Conservation (phyloP, 1,140 invertebrate genomes). For the Nymphalis io region DNA sequence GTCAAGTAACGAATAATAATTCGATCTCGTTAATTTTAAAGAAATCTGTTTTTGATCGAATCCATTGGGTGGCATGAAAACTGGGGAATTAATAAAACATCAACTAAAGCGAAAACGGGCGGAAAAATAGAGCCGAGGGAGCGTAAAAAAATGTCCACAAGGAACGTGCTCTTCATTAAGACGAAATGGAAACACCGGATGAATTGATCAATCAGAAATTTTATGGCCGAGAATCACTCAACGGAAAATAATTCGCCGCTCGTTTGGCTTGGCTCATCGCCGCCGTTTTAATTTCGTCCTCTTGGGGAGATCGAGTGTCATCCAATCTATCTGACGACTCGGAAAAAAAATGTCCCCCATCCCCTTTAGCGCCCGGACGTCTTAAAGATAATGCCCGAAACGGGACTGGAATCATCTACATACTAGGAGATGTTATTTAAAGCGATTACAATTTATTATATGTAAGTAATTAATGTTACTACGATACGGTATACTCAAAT, state of each 20-base stretch:
- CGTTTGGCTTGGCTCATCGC: conserved; percentile 74
- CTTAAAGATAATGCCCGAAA: conserved; percentile 60
- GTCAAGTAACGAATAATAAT: not conserved
- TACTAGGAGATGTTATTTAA: not conserved
- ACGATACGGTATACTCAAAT: not conserved
- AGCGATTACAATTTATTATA: not conserved
- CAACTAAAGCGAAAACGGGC: conserved; percentile 70
- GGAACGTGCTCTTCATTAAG: conserved; percentile 75
- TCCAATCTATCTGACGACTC: conserved; percentile 76
- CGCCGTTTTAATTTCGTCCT: conserved; percentile 77
- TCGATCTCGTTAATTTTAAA: conserved; percentile 21
- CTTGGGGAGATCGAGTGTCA: conserved; percentile 77
- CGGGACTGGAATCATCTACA: conserved; percentile 50
- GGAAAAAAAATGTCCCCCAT: conserved; percentile 58
- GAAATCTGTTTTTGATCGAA: conserved; percentile 60
- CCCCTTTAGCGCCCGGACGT: conserved; percentile 45
- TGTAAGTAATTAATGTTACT: not conserved
- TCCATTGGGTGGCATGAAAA: conserved; percentile 48
- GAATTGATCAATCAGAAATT: conserved; percentile 80
- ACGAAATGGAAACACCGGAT: conserved; percentile 71
- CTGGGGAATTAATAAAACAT: conserved; percentile 67
- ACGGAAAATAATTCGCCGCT: conserved; percentile 76
- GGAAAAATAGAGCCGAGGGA: conserved; percentile 67
- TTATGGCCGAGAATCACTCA: conserved; percentile 78
- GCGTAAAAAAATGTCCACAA: conserved; percentile 61